A percentile compares a stretch with the other conserved stretches of the same genome.
phyloP scores from a whole-genome alignment of 2,888 invertebrate genomes.

The Ephialtes manifestator region DNA sequence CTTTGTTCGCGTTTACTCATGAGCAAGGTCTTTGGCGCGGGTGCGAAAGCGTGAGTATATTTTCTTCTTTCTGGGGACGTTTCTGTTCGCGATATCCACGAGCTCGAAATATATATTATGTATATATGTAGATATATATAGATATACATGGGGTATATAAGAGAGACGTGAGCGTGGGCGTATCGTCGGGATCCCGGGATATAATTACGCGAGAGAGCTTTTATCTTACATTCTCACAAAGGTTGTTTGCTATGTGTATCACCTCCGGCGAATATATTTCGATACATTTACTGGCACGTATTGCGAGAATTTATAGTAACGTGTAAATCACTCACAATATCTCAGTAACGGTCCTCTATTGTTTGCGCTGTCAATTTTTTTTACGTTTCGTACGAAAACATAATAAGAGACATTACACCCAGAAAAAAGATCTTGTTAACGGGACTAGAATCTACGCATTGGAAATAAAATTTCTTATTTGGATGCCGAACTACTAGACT shows the following conservation, averaged over 20 bases:
- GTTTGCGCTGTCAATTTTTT: slow-evolving; percentile 41
- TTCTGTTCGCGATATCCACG: slow-evolving; percentile 44
- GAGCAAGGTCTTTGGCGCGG: slow-evolving; percentile 46
- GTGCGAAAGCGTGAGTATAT: slow-evolving; percentile 22
- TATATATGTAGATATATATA: not conserved
- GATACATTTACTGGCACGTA: slow-evolving; percentile 24
- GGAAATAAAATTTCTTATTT: too few relatives aligned
- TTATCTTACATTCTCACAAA: slow-evolving; percentile 66
- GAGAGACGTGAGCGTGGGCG: slow-evolving; percentile 55
- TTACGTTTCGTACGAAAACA: slow-evolving; percentile 2
- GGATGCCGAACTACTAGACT: too few relatives aligned
- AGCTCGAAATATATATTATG: slow-evolving; percentile 21
- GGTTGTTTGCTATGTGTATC: slow-evolving; percentile 41
- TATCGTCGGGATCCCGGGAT: slow-evolving; percentile 37
- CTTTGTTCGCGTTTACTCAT: slow-evolving; percentile 55
- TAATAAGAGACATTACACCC: too few relatives aligned
- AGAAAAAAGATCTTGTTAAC: too few relatives aligned
- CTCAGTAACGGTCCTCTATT: slow-evolving; percentile 45
- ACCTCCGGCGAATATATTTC: slow-evolving; percentile 15
- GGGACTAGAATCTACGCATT: too few relatives aligned
- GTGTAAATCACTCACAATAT: slow-evolving; percentile 20
- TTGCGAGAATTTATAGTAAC: not conserved
- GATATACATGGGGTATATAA: slow-evolving; percentile 15
- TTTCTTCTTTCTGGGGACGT: slow-evolving; percentile 46
- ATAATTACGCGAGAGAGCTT: slow-evolving; percentile 54